A percentile compares a stretch with the other conserved stretches of the same genome.
phyloP scores from a whole-genome alignment of 2,113 vertebrate genomes.

The Pollimyrus isidori region DNA sequence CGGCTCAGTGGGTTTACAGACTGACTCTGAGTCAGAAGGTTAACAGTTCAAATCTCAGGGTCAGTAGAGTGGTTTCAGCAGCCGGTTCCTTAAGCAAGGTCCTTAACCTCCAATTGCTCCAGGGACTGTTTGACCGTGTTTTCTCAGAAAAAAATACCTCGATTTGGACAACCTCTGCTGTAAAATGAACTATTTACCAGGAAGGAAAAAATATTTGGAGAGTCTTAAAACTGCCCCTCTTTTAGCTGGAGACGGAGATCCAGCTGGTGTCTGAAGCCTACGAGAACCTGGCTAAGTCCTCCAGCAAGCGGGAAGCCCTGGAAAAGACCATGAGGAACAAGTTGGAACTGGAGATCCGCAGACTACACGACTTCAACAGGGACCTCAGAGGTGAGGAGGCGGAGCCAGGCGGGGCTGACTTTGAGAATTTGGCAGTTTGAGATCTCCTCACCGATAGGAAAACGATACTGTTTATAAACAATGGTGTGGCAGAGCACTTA shows the following conservation, averaged over 20 bases:
- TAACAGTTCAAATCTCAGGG: neutral
- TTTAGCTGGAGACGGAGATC: constrained; percentile 91
- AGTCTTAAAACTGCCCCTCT: neutral
- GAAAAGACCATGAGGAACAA: constrained; percentile 99
- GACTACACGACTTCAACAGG: constrained; percentile 95
- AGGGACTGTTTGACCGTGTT: neutral
- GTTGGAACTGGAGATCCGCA: constrained; percentile 89
- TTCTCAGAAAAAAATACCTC: neutral
- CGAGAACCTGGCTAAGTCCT: constrained; percentile 92
- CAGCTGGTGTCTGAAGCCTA: constrained; percentile 93
- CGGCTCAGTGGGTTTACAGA: neutral
- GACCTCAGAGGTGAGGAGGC: constrained; percentile 79
- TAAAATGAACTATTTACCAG: neutral
- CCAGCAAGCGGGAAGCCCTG: constrained; percentile 85
- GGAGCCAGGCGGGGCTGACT: neutral
- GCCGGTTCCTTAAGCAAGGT: neutral
- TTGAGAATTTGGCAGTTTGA: neutral
- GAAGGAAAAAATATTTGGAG: neutral
- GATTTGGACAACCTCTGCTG: neutral
- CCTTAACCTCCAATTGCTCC: neutral
- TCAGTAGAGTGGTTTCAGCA: neutral
- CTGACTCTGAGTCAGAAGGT: neutral
- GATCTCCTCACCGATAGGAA: neutral
- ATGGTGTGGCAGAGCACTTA: neutral
- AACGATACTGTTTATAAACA: neutral